phyloP scores from a whole-genome alignment of 37 sponge, comb jelly and placozoan species.

The Crambe crambe region DNA sequence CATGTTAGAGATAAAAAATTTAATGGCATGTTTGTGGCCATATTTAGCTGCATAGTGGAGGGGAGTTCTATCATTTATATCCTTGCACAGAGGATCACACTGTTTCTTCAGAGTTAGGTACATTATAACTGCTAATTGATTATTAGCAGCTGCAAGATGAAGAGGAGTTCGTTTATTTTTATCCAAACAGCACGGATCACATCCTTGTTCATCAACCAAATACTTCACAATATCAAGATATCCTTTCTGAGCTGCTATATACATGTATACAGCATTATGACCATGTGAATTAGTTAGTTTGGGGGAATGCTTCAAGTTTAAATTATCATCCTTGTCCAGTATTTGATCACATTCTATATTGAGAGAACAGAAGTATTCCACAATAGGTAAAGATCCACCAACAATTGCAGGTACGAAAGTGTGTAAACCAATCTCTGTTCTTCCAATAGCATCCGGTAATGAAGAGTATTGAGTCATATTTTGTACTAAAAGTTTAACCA shows the following conservation, averaged over 20 bases:
- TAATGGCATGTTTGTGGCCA: too few species aligned
- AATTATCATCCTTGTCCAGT: too few species aligned
- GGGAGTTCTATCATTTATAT: not conserved
- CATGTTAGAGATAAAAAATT: too few species aligned
- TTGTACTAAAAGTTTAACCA: too few species aligned
- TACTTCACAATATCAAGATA: conserved; percentile 9
- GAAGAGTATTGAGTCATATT: too few species aligned
- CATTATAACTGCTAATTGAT: not conserved
- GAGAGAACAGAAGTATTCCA: too few species aligned
- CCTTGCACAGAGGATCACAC: not conserved
- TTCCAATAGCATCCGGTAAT: too few species aligned
- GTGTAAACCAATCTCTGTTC: too few species aligned
- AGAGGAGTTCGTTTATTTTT: conserved; percentile 1
- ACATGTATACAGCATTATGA: not conserved
- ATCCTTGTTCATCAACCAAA: not conserved
- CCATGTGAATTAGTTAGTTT: not conserved
- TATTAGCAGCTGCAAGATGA: not conserved
- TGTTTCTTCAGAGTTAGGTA: not conserved
- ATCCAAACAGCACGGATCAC: not conserved
- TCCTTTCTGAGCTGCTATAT: not conserved
- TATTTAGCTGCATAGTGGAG: conserved; percentile 14
- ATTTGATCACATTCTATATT: too few species aligned
- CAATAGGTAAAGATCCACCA: too few species aligned
- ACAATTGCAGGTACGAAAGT: too few species aligned
- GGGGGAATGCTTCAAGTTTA: not conserved